Evolutionary conservation across 2,888 invertebrate genomes (phyloP), one percentile per base, ranked within the genome.

Genomic region (Colletes collaris): DNA sequence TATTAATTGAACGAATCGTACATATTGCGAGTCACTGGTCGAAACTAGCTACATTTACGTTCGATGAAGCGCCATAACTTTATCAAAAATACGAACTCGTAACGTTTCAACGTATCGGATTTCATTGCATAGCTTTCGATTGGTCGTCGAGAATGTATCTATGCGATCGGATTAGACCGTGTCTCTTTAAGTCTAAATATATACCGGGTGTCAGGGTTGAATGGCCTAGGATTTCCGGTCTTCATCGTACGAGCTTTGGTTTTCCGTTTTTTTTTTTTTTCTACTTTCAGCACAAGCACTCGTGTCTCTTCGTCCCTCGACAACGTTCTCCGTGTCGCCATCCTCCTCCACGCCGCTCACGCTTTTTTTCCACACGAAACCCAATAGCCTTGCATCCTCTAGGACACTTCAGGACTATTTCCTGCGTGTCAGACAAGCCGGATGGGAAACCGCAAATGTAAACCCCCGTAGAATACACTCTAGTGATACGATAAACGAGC

Each of bases 351-450:
- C 72, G 52, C 64, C 77, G 76, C 79, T 86, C 77, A 75, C 62
- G 19, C 66, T 81, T 81, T 85, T 16, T 82, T 78, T 79, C 72
- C 84, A 87, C 81, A 82, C 89, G 92, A 91, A 92, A 93, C 89
- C 88, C 89, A 92, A 92, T 92, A 92, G 91, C 91, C 92, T 83
- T 87, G 88, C 88, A 90, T 89, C 90, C 90, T 90, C 89, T 90
- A 91, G 91, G 91, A 92, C 89, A 89, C 91, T 91, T 84, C 90
- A 91, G 90, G 90, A 91, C 90, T 91, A 91, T 92, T 92, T 93
- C 92, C 92, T 92, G 92, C 88, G 85, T 83, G 83, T 82, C 84
- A 75, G 73, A 72, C 87, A 85, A 87, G 88, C 91, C 92, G 92
- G 92, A 92, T 92, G 92, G 81, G 89, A 91, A 92, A 92, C 92